Evolutionary conservation across 2,113 vertebrate genomes (phyloP).

Genomic region (Struthidea cinerea): DNA sequence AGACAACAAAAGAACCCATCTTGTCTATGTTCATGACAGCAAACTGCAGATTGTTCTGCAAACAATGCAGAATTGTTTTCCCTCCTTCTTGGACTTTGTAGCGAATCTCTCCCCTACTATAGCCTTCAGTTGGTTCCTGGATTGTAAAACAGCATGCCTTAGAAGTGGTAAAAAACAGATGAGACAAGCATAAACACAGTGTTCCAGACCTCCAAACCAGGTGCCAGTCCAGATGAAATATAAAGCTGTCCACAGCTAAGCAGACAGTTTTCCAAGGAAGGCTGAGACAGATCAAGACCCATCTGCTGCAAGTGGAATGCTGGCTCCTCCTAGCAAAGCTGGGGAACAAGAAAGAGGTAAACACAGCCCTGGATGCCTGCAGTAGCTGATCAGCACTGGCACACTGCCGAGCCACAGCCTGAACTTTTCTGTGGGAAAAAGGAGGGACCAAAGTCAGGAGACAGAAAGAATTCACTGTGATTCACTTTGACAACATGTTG

Average conservation of each 20-base stretch:
- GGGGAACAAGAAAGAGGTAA: neutral
- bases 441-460: neutral
- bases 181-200: neutral
- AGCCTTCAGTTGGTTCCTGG: neutral
- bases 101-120: neutral
- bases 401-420: rapidly evolving
- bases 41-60: too few species aligned
- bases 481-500: constrained; percentile 21
- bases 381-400: neutral
- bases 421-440: neutral
- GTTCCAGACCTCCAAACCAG: neutral
- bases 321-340: neutral
- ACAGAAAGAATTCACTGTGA: neutral
- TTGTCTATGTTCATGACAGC: neutral
- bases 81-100: neutral
- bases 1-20: constrained; percentile 33
- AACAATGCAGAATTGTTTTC: neutral
- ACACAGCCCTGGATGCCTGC: neutral
- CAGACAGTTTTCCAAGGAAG: neutral
- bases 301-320: rapidly evolving
- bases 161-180: neutral
- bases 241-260: neutral
- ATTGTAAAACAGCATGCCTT: neutral
- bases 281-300: neutral
- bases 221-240: constrained; percentile 13